Evolutionary conservation across 2,888 invertebrate genomes (phyloP), one percentile per base, ranked within the genome.

Genomic region (Fragum sueziense): DNA sequence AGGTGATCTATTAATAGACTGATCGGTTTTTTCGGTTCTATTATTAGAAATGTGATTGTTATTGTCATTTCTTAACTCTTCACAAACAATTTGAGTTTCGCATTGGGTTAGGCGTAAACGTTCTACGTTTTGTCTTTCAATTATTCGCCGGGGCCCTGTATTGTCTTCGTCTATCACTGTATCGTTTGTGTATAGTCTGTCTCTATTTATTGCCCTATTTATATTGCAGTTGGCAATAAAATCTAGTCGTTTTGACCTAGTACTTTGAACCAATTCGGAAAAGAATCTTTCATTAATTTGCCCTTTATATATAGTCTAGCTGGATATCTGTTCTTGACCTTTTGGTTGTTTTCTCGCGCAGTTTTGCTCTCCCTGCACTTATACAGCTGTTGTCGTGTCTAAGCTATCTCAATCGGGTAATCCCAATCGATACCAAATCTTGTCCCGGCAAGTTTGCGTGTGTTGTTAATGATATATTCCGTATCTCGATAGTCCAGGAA

Each of bases 401-500:
- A 33, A 17, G 68, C 22, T 2, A 80, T 76, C 34, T 76, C 80
- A 69, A 41, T 59, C 31, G 72, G 80, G 20, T 73, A 80, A 9
- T 80, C 61, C 57, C 76, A 52, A 34, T 80, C 76, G 9, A 73
- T 51, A 2, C 80, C 73, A 41, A 76, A 76, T 17, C 25, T 22
- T 4, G 37, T 75, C 1, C 41, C 59, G 33, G 65, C 65, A 3
- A 80, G 47, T 27, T n/a, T 72, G 33, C 76, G 69, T 25, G 72
- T 69, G 20, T 65, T 75, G 33, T 20, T 17, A 27, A 80, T 20
- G 9, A 73, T 54, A 2, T 0, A 33, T 34, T 80, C 76, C 25
- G 74, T 74, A 25, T 78, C 70, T 7, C 1, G 7, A 51, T 74
- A 74, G 54, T 78, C 78, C 65, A 41, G 37, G 33, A 80, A 80